Percentiles rank a stretch among this genome's conserved stretches.
Conservation (phyloP, 2,888 invertebrate genomes). For the Heliconius aoede region DNA sequence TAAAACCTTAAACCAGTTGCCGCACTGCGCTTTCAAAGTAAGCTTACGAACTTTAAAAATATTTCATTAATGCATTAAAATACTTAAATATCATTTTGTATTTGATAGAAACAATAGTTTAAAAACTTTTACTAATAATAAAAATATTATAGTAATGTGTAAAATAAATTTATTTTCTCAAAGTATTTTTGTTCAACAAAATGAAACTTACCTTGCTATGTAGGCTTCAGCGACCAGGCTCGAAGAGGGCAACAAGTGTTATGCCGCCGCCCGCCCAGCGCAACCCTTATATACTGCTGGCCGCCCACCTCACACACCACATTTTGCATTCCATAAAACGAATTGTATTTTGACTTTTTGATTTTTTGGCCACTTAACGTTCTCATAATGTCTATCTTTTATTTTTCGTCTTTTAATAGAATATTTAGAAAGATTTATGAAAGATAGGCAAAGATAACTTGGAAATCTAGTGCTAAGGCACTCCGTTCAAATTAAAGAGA, state of each 20-base stretch:
- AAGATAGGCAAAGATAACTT: no score
- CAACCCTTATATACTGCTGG: slow-evolving; percentile 73
- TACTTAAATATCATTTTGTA: background rate
- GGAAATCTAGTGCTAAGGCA: no score
- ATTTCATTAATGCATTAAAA: background rate
- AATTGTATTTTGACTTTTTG: slow-evolving; percentile 61
- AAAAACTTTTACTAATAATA: background rate
- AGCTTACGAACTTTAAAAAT: slow-evolving; percentile 2
- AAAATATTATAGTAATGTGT: background rate
- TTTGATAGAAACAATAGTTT: background rate
- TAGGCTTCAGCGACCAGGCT: slow-evolving; percentile 55
- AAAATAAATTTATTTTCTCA: background rate
- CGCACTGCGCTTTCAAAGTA: slow-evolving; percentile 13
- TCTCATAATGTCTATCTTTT: background rate
- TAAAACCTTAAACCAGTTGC: slow-evolving; percentile 16
- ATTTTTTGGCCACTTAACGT: slow-evolving; percentile 24
- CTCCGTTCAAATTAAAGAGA: no score
- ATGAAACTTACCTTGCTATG: slow-evolving; percentile 61
- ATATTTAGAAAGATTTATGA: no score
- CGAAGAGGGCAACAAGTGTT: slow-evolving; percentile 77
- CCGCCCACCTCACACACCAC: slow-evolving; percentile 77
- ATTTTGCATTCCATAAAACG: slow-evolving; percentile 75
- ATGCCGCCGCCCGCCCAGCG: slow-evolving; percentile 69
- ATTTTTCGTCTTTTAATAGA: background rate
- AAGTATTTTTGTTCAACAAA: background rate